Base-by-base conservation (phyloP, 2,888 invertebrate species). In the Entomobrya multifasciata region DNA sequence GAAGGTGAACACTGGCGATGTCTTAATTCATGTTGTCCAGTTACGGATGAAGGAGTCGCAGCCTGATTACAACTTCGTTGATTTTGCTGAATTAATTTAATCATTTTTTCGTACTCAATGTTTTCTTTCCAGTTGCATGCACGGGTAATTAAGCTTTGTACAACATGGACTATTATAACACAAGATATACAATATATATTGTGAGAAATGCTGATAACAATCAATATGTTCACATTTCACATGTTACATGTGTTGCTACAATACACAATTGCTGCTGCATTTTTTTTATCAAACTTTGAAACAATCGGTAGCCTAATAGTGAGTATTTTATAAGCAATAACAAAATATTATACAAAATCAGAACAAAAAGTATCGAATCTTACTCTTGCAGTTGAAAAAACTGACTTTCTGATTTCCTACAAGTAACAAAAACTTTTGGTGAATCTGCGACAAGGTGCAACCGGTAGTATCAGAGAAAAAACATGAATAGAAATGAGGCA, bases 61-160 rank as follows among this genome's bases (percentile, higher is more conserved):
- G 72, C 77, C 82, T 87, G 82, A 87, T 87, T 87, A 87, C 85
- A 72, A 79, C 41, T 85, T 78, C 72, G 72, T 79, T 85, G 85
- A 85, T 85, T 85, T 85, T 79, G 70, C 85, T 79, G 79, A 85
- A 78, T 84, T 84, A 84, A 84, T 84, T 84, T 84, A 84, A 84
- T 84, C 84, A 84, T 77, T 57, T 57, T 47, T 78, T 67, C 25
- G 22, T 52, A 36, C 36, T 36, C 36, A 36, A 36, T 36, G 8
- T 81, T 44, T 25, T n/a, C 60, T 85, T 85, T 72, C 85, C 79
- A 79, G 79, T 49, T 72, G 62, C 72, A 85, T 79, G 85, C 78
- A 85, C 79, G 72, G 62, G 60, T 79, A 85, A 79, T 79, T 79
- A 85, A 85, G 74, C 49, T 49, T 79, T 41, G 30, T 55, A 57